phyloP scores from a whole-genome alignment of 2,797 vertebrate species.

The Tympanoctomys barrerae region DNA sequence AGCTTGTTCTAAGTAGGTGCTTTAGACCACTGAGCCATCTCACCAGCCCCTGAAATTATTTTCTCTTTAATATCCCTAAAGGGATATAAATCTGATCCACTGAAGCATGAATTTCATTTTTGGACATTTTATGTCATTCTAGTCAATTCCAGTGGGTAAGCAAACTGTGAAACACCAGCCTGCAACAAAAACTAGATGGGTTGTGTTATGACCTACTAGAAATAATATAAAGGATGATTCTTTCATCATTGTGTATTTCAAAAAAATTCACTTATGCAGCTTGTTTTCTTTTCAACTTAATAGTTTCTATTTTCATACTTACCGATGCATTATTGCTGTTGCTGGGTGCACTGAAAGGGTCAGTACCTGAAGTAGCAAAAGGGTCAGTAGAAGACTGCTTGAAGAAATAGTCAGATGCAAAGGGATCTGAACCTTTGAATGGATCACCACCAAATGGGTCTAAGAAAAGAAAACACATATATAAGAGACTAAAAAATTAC shows the following conservation, averaged over 20 bases:
- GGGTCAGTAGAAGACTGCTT: constrained; percentile 90
- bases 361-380: constrained; percentile 89
- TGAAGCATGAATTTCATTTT: constrained; percentile 38
- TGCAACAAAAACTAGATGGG: constrained; percentile 52
- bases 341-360: constrained; percentile 92
- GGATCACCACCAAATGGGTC: constrained; percentile 98
- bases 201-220: neutral
- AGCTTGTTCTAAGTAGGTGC: too few relatives aligned
- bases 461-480: constrained; percentile 79
- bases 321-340: constrained; percentile 83
- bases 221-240: constrained; percentile 45
- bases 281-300: neutral
- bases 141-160: constrained; percentile 29
- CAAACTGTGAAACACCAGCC: constrained; percentile 30
- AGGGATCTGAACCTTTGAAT: constrained; percentile 98
- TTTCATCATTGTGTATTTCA: constrained; percentile 44
- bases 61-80: neutral
- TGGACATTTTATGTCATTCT: neutral
- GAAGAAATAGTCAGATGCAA: constrained; percentile 96
- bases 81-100: neutral
- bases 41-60: too few relatives aligned
- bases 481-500: neutral
- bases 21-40: too few relatives aligned
- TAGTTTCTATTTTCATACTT: constrained; percentile 76
- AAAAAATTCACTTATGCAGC: constrained; percentile 28